These are phyloP conservation scores for Sandelia bainsii DNA, from an alignment of 2,797 vertebrate species.

Conservation along the genomic window DNA sequence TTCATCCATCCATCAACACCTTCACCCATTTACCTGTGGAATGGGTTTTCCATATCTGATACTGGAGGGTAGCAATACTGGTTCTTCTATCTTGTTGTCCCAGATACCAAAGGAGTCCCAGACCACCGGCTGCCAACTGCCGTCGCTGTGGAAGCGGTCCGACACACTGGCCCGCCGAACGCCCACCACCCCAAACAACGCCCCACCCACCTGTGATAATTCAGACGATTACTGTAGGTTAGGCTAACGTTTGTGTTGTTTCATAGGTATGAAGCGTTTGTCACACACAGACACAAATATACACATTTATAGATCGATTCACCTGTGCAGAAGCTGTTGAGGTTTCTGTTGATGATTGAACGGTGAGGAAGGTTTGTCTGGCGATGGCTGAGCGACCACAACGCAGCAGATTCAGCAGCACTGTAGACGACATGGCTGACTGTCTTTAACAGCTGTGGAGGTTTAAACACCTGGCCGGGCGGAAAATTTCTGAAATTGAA, in stretches of 20 bases:
- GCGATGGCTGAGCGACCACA: slow-evolving; percentile 2
- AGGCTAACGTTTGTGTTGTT: not conserved
- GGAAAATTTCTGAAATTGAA: slow-evolving; percentile 9
- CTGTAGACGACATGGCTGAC: slow-evolving; percentile 52
- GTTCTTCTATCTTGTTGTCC: slow-evolving; percentile 93
- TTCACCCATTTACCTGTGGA: slow-evolving; percentile 53
- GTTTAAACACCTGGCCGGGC: slow-evolving; percentile 10
- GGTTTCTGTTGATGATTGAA: not conserved
- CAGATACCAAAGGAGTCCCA: slow-evolving; percentile 94
- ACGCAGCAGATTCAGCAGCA: slow-evolving; percentile 53
- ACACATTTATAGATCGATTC: not conserved
- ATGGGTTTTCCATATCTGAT: slow-evolving; percentile 89
- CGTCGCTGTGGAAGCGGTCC: not conserved
- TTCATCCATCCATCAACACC: not conserved
- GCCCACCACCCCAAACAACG: not conserved
- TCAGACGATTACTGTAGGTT: not conserved
- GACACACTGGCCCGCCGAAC: slow-evolving; percentile 41
- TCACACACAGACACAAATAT: not conserved
- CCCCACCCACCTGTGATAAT: slow-evolving; percentile 47
- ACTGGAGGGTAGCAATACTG: slow-evolving; percentile 90
- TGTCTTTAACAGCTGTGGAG: slow-evolving; percentile 25
- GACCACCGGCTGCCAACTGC: slow-evolving; percentile 29
- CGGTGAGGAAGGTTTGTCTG: slow-evolving; percentile 21
- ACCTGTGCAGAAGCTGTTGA: slow-evolving; percentile 35
- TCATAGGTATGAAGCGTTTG: not conserved